Conservation (phyloP, 2,113 vertebrate species). For the Mustela lutreola region DNA sequence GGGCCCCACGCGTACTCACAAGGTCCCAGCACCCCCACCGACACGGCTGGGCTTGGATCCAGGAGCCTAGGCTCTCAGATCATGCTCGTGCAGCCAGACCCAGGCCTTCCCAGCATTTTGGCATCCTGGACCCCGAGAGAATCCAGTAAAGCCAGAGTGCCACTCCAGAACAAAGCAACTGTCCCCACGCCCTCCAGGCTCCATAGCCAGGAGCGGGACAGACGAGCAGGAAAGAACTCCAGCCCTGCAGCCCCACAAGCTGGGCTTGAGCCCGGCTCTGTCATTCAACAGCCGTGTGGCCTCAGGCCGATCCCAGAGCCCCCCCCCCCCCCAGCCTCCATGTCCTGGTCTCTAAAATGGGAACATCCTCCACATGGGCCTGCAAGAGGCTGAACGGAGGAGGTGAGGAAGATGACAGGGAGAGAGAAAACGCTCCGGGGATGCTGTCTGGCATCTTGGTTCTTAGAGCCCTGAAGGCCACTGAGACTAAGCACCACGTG, state of each 20-base stretch:
- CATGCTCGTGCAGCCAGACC: background rate
- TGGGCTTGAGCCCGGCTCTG: background rate
- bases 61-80: background rate
- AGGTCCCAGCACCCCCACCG: background rate
- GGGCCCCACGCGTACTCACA: background rate
- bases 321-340: background rate
- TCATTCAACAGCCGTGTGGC: background rate
- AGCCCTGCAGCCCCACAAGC: background rate
- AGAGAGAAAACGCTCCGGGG: background rate
- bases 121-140: background rate
- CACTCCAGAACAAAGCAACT: background rate
- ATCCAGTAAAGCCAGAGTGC: background rate
- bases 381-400: accelerated
- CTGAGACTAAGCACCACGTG: accelerated
- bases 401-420: background rate
- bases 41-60: background rate
- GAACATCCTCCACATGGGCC: accelerated
- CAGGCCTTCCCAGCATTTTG: background rate
- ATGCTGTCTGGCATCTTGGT: background rate
- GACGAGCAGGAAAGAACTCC: background rate
- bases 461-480: background rate
- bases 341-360: background rate
- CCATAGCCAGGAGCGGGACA: background rate
- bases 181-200: background rate
- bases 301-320: background rate